A percentile compares a stretch with the other conserved stretches of the same genome.
phyloP scores from a whole-genome alignment of 2,888 invertebrate species.

The Tipula vernalis region DNA sequence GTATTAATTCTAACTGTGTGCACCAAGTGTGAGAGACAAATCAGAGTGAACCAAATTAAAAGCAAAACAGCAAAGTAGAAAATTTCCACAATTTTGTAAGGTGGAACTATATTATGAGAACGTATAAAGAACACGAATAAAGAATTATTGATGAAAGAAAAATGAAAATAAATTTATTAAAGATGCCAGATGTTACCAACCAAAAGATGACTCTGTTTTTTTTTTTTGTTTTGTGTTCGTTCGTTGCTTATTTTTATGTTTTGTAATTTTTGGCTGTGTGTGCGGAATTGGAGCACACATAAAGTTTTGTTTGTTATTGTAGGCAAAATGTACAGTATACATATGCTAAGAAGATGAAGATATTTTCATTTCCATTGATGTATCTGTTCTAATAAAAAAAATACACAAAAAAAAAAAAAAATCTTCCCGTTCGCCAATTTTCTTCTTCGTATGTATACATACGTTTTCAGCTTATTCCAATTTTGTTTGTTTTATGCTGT shows the following conservation, averaged over 20 bases:
- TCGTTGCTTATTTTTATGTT: neutral
- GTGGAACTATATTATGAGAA: neutral
- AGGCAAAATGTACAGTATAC: neutral
- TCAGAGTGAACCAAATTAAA: neutral
- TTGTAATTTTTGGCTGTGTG: neutral
- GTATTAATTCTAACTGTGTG: neutral
- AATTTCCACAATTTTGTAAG: neutral
- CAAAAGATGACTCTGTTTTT: neutral
- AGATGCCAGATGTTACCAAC: neutral
- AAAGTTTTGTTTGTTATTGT: neutral
- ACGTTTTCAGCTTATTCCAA: neutral
- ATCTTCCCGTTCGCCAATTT: neutral
- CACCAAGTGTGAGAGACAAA: too few relatives aligned
- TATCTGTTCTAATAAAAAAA: neutral
- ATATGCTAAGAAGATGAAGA: neutral
- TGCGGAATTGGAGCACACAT: neutral
- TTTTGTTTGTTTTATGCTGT: neutral
- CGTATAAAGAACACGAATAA: neutral
- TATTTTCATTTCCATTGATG: neutral
- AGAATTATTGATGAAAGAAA: neutral
- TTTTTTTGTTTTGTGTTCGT: neutral
- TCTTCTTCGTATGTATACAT: neutral
- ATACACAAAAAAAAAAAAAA: too few relatives aligned
- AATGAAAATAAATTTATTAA: neutral
- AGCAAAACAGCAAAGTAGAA: neutral